phyloP scores from a whole-genome alignment of 1,140 invertebrate genomes.

The Hydropsyche tenuis region DNA sequence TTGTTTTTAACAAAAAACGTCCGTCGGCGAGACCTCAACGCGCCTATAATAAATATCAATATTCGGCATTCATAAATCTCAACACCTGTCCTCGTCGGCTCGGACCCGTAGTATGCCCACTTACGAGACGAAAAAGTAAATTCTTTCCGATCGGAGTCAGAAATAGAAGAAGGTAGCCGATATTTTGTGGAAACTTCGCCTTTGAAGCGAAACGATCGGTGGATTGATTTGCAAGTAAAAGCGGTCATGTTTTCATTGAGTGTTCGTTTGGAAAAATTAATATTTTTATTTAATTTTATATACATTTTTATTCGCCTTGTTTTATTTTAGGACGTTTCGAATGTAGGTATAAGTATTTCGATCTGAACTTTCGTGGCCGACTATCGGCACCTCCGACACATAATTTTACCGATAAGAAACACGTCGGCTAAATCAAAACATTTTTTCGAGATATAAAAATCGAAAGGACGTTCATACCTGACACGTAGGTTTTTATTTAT shows the following conservation, averaged over 20 bases:
- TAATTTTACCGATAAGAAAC: slow-evolving; percentile 21
- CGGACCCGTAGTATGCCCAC: not conserved
- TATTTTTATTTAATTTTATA: too few relatives aligned
- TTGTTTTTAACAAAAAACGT: slow-evolving; percentile 44
- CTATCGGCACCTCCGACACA: slow-evolving; percentile 15
- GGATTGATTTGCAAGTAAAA: too few relatives aligned
- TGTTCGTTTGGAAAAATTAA: too few relatives aligned
- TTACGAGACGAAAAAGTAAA: not conserved
- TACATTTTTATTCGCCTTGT: too few relatives aligned
- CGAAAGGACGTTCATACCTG: too few relatives aligned
- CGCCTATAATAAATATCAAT: slow-evolving; percentile 47
- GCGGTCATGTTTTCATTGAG: too few relatives aligned
- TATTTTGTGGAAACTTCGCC: not conserved
- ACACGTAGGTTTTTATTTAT: too few relatives aligned
- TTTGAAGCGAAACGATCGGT: slow-evolving; percentile 16
- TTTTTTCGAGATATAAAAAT: too few relatives aligned
- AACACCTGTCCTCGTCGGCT: slow-evolving; percentile 42
- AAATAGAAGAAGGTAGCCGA: not conserved
- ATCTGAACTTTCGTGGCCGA: not conserved
- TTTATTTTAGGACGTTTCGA: too few relatives aligned
- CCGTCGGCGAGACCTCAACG: slow-evolving; percentile 39
- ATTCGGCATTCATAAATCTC: slow-evolving; percentile 49
- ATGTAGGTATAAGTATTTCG: too few relatives aligned
- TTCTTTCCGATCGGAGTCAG: not conserved
- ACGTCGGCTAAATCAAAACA: slow-evolving; percentile 19